Evolutionary conservation across 2,888 invertebrate species (phyloP).

Genomic region (Embidobia sp.): DNA sequence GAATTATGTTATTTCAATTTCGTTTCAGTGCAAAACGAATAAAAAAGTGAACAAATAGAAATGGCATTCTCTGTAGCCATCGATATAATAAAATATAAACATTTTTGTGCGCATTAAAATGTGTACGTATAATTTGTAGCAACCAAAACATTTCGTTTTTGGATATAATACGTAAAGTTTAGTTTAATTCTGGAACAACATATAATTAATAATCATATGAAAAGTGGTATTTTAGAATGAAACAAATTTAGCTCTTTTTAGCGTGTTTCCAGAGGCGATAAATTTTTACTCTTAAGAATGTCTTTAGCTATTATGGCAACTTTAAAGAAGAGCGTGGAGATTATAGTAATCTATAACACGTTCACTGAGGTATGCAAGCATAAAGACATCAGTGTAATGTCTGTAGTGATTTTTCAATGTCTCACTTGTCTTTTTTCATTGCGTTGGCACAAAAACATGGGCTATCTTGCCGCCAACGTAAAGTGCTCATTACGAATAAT

Average conservation of each 20-base stretch:
- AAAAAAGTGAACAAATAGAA: no score
- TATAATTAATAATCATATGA: slow-evolving; percentile 21
- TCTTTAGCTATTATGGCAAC: slow-evolving; percentile 54
- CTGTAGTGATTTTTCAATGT: slow-evolving; percentile 61
- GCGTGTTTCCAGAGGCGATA: slow-evolving; percentile 29
- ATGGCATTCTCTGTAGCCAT: no score
- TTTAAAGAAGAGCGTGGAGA: slow-evolving; percentile 54
- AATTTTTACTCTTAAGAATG: slow-evolving; percentile 54
- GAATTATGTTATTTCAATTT: no score
- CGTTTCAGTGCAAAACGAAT: no score
- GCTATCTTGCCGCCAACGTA: slow-evolving; percentile 45
- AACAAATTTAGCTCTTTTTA: slow-evolving; percentile 32
- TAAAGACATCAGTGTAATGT: slow-evolving; percentile 58
- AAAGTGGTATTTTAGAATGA: slow-evolving; percentile 32
- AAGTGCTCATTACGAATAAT: slow-evolving; percentile 62
- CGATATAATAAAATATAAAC: no score
- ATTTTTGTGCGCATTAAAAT: no score
- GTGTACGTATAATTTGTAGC: no score
- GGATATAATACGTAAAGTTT: not conserved
- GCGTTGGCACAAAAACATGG: slow-evolving; percentile 49
- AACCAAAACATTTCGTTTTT: no score
- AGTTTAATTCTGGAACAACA: no score
- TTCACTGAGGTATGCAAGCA: slow-evolving; percentile 55
- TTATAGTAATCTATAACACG: slow-evolving; percentile 59
- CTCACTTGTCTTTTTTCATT: slow-evolving; percentile 41